Base-by-base conservation (phyloP, 2,113 vertebrate genomes). In the Xenopus borealis region DNA sequence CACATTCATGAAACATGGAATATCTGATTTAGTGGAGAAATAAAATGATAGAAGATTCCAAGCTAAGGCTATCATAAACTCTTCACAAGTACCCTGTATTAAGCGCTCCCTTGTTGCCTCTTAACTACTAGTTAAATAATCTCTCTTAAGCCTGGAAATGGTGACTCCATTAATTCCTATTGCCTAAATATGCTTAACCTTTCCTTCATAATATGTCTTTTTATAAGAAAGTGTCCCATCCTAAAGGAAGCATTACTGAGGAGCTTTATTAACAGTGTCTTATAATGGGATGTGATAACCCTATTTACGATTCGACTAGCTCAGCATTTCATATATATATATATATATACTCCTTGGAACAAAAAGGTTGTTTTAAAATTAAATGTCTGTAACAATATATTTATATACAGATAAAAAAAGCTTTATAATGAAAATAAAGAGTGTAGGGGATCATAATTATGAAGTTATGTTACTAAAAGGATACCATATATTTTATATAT, bases 51-150 rank as follows among this genome's bases (percentile, higher is more conserved):
- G 81, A 86, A 87, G 84, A 83, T 86, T 81, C 50, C 82, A 82
- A 86, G 83, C 82, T 85, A 86, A 87, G 85, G 81, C 83, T 81
- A 82, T 82, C 86, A 81, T 87, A 88, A 89, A 89, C 79, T 72
- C 59, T 80, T 81, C 74, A 79, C 79, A 87, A 81, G 79, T 78
- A 89, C 82, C 88, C 86, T 85, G 78, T 53, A 80, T 87, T 90
- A 89, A 89, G 87, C 69, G 78, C 79, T 88, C 87, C 86, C 87
- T 80, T 78, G 86, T 53, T 85, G 84, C 88, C 83, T 86, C 82
- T 88, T 86, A 90, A 86, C 79, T 87, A 66, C 59, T 80, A 89
- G 85, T 83, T 85, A 91, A 80, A 85, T 80, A 84, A 86, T 88
- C 86, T 90, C 81, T 85, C 80, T 87, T 88, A 84, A 84, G 80